Evolutionary conservation across 1,140 invertebrate species (phyloP).

Genomic region (Anastrepha ludens): DNA sequence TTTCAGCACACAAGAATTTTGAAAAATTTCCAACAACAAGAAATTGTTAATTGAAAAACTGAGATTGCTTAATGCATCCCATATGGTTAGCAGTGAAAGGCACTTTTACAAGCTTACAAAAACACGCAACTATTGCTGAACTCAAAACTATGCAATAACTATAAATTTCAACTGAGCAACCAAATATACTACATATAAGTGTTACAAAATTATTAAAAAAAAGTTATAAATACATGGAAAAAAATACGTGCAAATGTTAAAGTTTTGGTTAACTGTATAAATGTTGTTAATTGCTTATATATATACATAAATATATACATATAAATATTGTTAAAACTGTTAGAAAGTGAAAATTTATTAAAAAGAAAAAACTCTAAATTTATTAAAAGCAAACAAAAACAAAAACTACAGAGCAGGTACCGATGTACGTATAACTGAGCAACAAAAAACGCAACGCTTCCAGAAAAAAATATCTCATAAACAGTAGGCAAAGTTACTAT

Average conservation of each 20-base stretch:
- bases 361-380: background rate
- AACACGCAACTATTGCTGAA: background rate
- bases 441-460: slow-evolving; percentile 24
- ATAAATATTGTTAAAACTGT: slow-evolving; percentile 49
- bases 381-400: background rate
- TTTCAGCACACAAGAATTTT: background rate
- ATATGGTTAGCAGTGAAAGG: background rate
- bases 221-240: background rate
- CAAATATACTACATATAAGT: background rate
- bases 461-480: slow-evolving; percentile 6
- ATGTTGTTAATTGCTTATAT: slow-evolving; percentile 44
- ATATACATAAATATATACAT: slow-evolving; percentile 30
- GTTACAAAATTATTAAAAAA: background rate
- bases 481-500: slow-evolving; percentile 53
- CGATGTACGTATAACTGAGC: slow-evolving; percentile 34
- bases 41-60: background rate
- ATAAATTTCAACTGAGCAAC: background rate
- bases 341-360: background rate
- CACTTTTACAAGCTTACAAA: background rate
- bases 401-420: background rate
- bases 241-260: slow-evolving; percentile 21
- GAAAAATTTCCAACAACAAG: background rate
- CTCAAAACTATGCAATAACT: background rate
- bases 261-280: slow-evolving; percentile 45
- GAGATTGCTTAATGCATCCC: background rate